Conservation (phyloP, 2,888 invertebrate species). For the Tricholauxania praeusta region DNA sequence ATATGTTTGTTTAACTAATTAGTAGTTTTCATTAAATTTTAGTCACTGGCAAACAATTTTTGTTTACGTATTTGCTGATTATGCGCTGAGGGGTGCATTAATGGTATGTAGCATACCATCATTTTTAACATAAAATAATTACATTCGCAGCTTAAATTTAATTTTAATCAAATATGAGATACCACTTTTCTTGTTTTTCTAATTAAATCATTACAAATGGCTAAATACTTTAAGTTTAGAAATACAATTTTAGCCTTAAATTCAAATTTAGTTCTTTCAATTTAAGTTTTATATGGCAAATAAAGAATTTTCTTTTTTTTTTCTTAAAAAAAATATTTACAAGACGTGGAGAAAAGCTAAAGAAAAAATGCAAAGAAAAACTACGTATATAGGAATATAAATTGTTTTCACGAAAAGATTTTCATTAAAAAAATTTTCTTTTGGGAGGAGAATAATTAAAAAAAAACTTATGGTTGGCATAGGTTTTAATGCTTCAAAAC, state of each 20-base stretch:
- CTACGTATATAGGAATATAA: no score
- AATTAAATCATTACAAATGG: neutral
- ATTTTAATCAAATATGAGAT: neutral
- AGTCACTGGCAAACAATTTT: slow-evolving; percentile 62
- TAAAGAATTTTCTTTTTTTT: slow-evolving; percentile 14
- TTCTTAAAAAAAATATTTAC: neutral
- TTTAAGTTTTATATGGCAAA: slow-evolving; percentile 46
- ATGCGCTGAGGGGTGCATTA: slow-evolving; percentile 47
- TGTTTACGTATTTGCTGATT: slow-evolving; percentile 49
- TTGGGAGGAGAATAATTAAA: no score
- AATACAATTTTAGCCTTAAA: no score
- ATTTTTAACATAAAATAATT: slow-evolving; percentile 33
- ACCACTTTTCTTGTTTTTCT: slow-evolving; percentile 10
- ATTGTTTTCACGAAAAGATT: no score
- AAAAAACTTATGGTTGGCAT: no score
- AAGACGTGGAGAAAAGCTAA: neutral
- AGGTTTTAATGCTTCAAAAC: no score
- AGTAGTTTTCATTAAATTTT: slow-evolving; percentile 46
- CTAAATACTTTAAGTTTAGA: slow-evolving; percentile 41
- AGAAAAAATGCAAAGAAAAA: no score
- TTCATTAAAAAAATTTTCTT: no score
- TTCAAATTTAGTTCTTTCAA: neutral
- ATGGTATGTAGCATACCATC: slow-evolving; percentile 60
- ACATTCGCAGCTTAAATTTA: neutral
- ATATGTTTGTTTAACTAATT: neutral